Percentiles rank a stretch among this genome's conserved stretches.
These are phyloP conservation scores for Octodon degus DNA, from an alignment of 2,113 vertebrate genomes.

Conservation along the genomic window DNA sequence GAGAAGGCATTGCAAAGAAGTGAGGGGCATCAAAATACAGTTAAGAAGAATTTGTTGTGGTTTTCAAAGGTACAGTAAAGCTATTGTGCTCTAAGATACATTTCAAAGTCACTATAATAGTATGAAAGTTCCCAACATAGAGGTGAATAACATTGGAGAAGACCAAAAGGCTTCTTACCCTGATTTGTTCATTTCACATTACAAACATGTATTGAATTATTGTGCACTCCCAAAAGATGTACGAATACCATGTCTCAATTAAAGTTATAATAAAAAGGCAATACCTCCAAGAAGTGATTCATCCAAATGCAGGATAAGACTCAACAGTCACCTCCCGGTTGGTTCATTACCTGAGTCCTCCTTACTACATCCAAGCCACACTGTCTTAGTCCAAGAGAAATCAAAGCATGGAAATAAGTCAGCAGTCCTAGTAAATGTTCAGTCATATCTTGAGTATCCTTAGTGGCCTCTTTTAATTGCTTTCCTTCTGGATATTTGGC, in stretches of 20 bases:
- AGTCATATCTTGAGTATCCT: constrained; percentile 43
- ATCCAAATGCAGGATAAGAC: constrained; percentile 26
- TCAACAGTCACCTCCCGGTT: background rate
- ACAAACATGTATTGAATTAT: background rate
- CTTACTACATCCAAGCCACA: background rate
- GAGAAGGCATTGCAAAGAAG: background rate
- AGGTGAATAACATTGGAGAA: background rate
- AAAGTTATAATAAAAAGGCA: background rate
- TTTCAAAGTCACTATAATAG: background rate
- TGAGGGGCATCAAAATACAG: background rate
- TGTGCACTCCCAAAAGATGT: background rate
- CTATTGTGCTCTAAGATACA: background rate
- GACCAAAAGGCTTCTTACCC: background rate
- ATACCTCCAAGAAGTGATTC: background rate
- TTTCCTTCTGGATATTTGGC: constrained; percentile 59
- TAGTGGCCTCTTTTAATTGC: constrained; percentile 50
- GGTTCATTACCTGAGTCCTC: background rate
- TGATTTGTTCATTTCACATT: background rate
- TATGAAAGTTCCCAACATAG: background rate
- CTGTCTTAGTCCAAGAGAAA: constrained; percentile 13
- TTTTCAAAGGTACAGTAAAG: background rate
- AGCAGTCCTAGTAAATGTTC: constrained; percentile 12
- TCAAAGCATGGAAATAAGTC: constrained; percentile 59
- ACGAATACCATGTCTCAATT: background rate
- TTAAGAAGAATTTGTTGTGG: background rate